Evolutionary conservation across 2,113 vertebrate genomes (phyloP).

Genomic region (Onychorhynchus coronatus): DNA sequence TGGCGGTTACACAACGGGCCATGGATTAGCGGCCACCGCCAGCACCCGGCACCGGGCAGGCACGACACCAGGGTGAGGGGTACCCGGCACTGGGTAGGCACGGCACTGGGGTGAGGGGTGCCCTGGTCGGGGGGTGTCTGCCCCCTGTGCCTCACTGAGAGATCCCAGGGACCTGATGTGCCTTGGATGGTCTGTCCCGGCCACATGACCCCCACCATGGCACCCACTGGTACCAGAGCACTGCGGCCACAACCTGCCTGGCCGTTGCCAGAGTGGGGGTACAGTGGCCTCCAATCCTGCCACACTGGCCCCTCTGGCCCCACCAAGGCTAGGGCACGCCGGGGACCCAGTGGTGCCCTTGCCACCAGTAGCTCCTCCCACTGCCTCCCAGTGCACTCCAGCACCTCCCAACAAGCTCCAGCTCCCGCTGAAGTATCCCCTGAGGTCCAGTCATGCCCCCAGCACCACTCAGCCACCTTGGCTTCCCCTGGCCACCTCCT

Average conservation of each 20-base stretch:
- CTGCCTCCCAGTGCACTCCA: not conserved
- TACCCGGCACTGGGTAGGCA: not conserved
- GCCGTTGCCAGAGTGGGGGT: not conserved
- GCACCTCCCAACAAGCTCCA: not conserved
- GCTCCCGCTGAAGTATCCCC: not conserved
- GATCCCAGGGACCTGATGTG: not conserved
- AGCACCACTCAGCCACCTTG: not conserved
- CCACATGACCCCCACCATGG: rapidly evolving
- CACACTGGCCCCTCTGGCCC: not conserved
- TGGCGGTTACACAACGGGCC: not conserved
- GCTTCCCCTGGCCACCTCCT: not conserved
- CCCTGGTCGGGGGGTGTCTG: not conserved
- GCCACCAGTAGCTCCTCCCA: not conserved
- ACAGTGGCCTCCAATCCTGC: not conserved
- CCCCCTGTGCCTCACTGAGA: not conserved
- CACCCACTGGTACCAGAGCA: not conserved
- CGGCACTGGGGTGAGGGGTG: not conserved
- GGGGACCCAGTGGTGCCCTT: not conserved
- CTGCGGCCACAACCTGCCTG: rapidly evolving
- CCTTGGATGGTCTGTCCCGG: not conserved
- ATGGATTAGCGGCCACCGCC: not conserved
- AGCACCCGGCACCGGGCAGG: not conserved
- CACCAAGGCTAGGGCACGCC: not conserved
- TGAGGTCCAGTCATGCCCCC: too few relatives aligned
- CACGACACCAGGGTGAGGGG: not conserved